Evolutionary conservation across 1,140 invertebrate genomes (phyloP).

Genomic region (Pemphigus obesinymphae): DNA sequence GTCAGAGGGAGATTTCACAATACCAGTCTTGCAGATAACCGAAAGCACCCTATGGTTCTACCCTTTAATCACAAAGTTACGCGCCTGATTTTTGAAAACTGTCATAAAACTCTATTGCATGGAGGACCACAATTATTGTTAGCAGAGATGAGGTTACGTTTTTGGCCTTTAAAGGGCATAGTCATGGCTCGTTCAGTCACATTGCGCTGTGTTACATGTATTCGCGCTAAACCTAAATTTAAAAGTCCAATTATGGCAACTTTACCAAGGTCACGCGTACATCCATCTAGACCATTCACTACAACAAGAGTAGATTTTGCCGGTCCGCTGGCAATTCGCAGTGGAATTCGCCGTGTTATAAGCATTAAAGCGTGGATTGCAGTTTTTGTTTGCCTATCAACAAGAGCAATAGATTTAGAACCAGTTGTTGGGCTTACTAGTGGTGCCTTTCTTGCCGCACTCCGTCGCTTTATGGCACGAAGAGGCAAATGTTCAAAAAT

Average conservation of each 20-base stretch:
- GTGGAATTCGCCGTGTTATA: not conserved
- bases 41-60: too few relatives aligned
- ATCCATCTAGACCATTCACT: not conserved
- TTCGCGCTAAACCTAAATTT: slow-evolving; percentile 5
- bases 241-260: not conserved
- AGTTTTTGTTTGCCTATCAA: slow-evolving; percentile 49
- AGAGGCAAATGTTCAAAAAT: slow-evolving; percentile 41
- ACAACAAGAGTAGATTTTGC: slow-evolving; percentile 24
- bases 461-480: slow-evolving; percentile 47
- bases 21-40: not conserved
- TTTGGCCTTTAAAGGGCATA: not conserved
- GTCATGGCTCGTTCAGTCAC: too few relatives aligned
- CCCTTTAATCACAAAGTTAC: not conserved
- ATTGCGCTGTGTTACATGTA: slow-evolving; percentile 25
- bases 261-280: not conserved
- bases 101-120: not conserved
- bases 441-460: slow-evolving; percentile 45
- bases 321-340: not conserved
- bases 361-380: slow-evolving; percentile 13
- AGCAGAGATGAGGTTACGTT: not conserved
- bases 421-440: slow-evolving; percentile 46
- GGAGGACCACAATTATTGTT: not conserved
- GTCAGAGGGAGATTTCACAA: not conserved
- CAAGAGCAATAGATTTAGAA: slow-evolving; percentile 49
- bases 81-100: not conserved